Evolutionary conservation across 2,113 vertebrate genomes (phyloP).

Genomic region (Xerus inauris): DNA sequence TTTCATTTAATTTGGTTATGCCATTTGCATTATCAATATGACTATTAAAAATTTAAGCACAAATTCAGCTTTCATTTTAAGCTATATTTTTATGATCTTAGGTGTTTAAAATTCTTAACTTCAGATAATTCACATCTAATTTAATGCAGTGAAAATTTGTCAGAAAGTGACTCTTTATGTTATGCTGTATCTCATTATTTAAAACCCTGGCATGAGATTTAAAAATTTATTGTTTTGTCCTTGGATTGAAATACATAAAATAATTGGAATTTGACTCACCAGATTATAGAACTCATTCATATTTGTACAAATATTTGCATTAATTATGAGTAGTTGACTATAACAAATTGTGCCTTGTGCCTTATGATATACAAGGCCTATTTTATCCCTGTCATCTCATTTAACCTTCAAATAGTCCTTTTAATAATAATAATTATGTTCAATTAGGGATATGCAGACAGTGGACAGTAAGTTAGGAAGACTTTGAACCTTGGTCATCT

Average conservation of each 20-base stretch:
- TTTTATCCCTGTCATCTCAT: neutral
- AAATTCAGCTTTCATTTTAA: neutral
- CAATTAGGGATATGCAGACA: neutral
- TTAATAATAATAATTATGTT: neutral
- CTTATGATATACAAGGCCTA: neutral
- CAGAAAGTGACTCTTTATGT: neutral
- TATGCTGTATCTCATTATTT: neutral
- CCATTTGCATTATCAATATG: neutral
- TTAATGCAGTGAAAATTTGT: neutral
- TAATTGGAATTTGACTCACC: neutral
- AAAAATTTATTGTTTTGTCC: neutral
- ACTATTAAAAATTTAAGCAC: neutral
- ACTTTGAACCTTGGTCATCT: neutral
- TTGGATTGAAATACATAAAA: neutral
- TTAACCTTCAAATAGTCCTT: neutral
- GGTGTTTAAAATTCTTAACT: slow-evolving; percentile 2
- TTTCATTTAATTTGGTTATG: neutral
- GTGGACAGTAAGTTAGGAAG: neutral
- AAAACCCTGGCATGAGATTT: neutral
- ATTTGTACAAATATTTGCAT: neutral
- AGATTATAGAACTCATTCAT: neutral
- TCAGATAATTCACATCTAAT: neutral
- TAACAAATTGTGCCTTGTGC: neutral
- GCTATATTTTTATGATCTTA: neutral
- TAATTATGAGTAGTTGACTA: neutral